Conservation (phyloP, 2,113 vertebrate genomes). For the Synodontis membranacea region DNA sequence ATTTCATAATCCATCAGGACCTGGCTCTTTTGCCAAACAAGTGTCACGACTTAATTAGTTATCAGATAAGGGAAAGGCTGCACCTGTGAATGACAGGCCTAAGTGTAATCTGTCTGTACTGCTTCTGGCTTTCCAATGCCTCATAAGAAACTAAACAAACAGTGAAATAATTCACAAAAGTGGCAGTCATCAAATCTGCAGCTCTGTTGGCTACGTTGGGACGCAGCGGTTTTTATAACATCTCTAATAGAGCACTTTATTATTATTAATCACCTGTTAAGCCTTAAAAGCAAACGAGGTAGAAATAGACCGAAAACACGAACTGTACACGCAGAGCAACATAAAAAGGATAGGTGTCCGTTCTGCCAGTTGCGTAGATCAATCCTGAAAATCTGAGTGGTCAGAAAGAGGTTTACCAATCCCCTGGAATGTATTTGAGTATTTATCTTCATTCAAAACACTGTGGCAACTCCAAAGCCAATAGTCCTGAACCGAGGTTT, state of each 20-base stretch:
- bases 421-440: neutral
- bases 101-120: slow-evolving; percentile 39
- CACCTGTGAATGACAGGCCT: slow-evolving; percentile 53
- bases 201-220: neutral
- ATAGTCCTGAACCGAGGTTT: slow-evolving; percentile 39
- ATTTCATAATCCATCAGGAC: slow-evolving; percentile 50
- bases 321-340: slow-evolving; percentile 7
- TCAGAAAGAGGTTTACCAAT: neutral
- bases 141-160: slow-evolving; percentile 50
- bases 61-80: slow-evolving; percentile 58
- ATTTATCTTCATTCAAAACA: slow-evolving; percentile 35
- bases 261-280: slow-evolving; percentile 26
- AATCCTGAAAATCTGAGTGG: neutral
- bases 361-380: neutral
- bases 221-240: slow-evolving; percentile 1
- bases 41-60: slow-evolving; percentile 68
- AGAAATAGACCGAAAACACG: slow-evolving; percentile 6
- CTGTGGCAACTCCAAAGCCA: slow-evolving; percentile 46
- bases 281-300: slow-evolving; percentile 11
- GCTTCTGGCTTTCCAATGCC: slow-evolving; percentile 36
- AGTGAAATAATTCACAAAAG: slow-evolving; percentile 44
- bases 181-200: slow-evolving; percentile 1
- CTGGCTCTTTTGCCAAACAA: slow-evolving; percentile 61
- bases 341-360: neutral
- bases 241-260: neutral